Conservation (phyloP, 2,888 invertebrate species). For the Pachydiplax longipennis region DNA sequence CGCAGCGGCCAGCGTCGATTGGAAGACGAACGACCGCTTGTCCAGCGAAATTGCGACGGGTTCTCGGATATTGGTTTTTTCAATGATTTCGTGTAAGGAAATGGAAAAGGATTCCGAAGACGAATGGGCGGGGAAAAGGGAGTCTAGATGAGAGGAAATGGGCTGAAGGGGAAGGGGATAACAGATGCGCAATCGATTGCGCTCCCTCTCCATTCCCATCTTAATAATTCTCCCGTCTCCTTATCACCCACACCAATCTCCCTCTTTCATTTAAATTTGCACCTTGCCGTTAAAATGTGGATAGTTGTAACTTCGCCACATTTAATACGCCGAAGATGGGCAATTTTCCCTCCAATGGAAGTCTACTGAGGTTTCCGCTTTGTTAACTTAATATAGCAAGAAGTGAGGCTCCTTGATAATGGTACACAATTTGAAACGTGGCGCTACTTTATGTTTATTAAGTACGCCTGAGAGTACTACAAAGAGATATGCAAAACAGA, state of each 20-base stretch:
- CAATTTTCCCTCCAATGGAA: too few relatives aligned
- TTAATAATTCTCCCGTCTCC: background rate
- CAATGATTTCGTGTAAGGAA: slow-evolving; percentile 30
- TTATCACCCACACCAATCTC: background rate
- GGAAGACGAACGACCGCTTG: slow-evolving; percentile 18
- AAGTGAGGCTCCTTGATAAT: too few relatives aligned
- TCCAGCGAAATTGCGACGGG: slow-evolving; percentile 21
- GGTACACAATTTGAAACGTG: too few relatives aligned
- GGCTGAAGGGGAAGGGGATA: background rate
- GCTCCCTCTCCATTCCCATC: background rate
- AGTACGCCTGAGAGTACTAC: too few relatives aligned
- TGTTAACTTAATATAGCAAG: too few relatives aligned
- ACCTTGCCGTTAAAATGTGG: too few relatives aligned
- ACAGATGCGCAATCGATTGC: background rate
- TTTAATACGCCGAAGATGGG: too few relatives aligned
- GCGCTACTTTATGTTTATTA: too few relatives aligned
- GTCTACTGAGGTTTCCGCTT: too few relatives aligned
- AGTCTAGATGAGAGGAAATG: background rate
- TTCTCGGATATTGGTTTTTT: slow-evolving; percentile 35
- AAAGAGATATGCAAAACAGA: too few relatives aligned
- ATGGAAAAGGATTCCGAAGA: background rate
- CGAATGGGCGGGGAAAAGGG: background rate
- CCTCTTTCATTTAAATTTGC: too few relatives aligned
- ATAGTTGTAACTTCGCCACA: too few relatives aligned
- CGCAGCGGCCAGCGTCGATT: background rate